Evolutionary conservation across 2,888 invertebrate species (phyloP), one percentile per base, ranked within the genome.

Genomic region (Sclerodermus sp.): DNA sequence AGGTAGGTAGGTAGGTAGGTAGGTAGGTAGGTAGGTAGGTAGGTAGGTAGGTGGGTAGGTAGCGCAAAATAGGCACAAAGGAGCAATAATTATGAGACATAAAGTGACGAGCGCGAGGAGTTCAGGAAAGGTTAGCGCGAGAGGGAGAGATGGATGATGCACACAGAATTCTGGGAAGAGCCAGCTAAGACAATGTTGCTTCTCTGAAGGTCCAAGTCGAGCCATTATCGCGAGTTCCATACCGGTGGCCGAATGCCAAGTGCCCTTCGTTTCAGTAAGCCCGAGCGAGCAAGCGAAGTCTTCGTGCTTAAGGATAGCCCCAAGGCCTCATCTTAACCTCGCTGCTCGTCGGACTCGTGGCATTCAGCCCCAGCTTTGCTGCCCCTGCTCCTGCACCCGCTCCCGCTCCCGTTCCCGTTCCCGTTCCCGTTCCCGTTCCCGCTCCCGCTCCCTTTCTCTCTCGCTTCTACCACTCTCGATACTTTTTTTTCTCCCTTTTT

Each of bases 61-160:
- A 60, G 60, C 57, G 58, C 57, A 55, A 66, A 70, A 66, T 68
- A 66, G 70, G 68, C 60, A 67, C 65, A 49, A 68, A 65, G 66
- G 66, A 64, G 59, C 66, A 71, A 74, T 74, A 73, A 77, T 77
- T 76, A 74, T 66, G 72, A 72, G 71, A 73, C 75, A 74, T 75
- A 75, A 75, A 76, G 74, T 74, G 74, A 76, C 72, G 74, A 70
- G 70, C 66, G 62, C 60, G 60, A 67, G 66, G 59, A 65, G 58
- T 64, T 60, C 53, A 63, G 53, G 58, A 59, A 67, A 66, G 57
- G 51, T 49, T 44, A 47, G 34, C 34, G 34, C 12, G 60, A 45
- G 56, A 58, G 51, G 52, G 52, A 51, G 39, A 38, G 51, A 54
- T 49, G 50, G 48, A 58, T 46, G 49, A 36, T 42, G 51, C 49